phyloP scores from a whole-genome alignment of 2,113 vertebrate genomes.

The Macrotis lagotis region DNA sequence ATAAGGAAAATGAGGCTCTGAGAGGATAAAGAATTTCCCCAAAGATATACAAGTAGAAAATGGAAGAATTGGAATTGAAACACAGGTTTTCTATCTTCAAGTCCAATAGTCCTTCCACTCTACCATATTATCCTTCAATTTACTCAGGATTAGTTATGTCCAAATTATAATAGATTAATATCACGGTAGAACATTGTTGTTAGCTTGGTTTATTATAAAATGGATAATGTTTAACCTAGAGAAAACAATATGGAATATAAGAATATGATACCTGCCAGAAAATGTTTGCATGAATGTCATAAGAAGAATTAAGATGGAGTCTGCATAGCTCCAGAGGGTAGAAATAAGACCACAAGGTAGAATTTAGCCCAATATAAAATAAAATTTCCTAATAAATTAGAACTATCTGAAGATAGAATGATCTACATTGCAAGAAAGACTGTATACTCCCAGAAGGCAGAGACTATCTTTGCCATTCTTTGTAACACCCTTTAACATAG shows the following conservation, averaged over 20 bases:
- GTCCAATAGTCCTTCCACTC: neutral
- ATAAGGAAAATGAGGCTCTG: neutral
- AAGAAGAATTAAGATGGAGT: neutral
- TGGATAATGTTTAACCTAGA: neutral
- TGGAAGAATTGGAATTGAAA: neutral
- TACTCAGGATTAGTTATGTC: neutral
- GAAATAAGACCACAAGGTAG: neutral
- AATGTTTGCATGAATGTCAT: conserved; percentile 43
- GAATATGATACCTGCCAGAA: neutral
- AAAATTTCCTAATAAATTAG: neutral
- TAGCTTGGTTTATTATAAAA: neutral
- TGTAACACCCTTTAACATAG: neutral
- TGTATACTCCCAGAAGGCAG: neutral
- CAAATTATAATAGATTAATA: neutral
- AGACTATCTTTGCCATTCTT: neutral
- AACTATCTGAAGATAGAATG: neutral
- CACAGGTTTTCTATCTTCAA: neutral
- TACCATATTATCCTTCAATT: neutral
- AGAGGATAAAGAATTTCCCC: neutral
- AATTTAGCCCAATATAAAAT: neutral
- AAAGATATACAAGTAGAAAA: neutral
- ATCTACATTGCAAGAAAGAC: neutral
- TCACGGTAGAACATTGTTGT: neutral
- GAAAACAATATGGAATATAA: neutral
- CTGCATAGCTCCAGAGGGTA: neutral